phyloP scores from a whole-genome alignment of 2,797 vertebrate species.

The Octomys mimax region DNA sequence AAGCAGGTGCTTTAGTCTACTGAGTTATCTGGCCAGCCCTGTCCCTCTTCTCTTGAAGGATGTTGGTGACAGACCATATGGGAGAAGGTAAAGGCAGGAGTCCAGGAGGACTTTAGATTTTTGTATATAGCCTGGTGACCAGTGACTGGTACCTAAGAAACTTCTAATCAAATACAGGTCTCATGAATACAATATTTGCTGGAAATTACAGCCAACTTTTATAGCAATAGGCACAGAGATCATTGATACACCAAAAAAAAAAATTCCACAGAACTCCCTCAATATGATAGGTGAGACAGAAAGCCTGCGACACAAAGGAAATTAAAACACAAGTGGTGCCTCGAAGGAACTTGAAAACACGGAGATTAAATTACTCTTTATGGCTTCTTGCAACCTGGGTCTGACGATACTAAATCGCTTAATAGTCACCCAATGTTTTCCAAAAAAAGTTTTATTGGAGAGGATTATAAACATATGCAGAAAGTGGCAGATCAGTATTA shows the following conservation, averaged over 20 bases:
- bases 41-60: not conserved
- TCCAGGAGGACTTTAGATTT: not conserved
- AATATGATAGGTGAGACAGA: not conserved
- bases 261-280: not conserved
- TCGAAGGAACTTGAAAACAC: not conserved
- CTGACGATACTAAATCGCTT: slow-evolving; percentile 27
- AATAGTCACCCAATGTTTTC: not conserved
- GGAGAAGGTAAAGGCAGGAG: not conserved
- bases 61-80: not conserved
- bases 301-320: not conserved
- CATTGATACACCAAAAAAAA: not conserved
- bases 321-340: not conserved
- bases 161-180: not conserved
- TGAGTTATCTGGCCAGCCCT: not conserved
- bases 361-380: not conserved
- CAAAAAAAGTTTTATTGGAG: not conserved
- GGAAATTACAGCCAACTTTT: slow-evolving; percentile 26
- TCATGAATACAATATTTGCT: not conserved
- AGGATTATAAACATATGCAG: not conserved
- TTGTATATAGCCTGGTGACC: not conserved
- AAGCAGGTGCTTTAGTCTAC: too few relatives aligned
- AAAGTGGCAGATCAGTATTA: not conserved
- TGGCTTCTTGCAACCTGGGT: not conserved
- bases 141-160: not conserved
- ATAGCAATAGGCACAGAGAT: slow-evolving; percentile 36